Percentiles rank a stretch among this genome's conserved stretches.
Conservation (phyloP, 2,888 invertebrate species). For the Rotaria socialis region DNA sequence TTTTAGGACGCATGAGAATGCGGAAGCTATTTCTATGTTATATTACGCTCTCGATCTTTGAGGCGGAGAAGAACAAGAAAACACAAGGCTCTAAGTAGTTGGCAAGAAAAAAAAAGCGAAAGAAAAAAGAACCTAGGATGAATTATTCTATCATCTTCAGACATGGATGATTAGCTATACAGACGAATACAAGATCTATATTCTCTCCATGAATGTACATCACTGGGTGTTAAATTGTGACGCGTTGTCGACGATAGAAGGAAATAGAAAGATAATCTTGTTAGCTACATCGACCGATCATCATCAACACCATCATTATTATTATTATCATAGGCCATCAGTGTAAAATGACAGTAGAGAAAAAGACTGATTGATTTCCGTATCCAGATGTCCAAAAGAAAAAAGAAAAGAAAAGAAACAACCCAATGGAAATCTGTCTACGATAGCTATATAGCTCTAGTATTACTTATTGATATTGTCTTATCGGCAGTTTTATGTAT, state of each 20-base stretch:
- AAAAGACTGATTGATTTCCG: slow-evolving; percentile 29
- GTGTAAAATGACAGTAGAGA: slow-evolving; percentile 15
- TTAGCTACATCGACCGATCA: slow-evolving; percentile 25
- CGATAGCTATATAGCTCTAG: neutral
- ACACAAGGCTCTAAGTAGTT: neutral
- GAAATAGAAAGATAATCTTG: slow-evolving; percentile 27
- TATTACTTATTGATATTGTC: neutral
- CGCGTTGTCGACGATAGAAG: slow-evolving; percentile 13
- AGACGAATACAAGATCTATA: neutral
- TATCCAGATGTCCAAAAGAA: neutral
- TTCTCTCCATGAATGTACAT: neutral
- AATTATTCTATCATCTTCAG: slow-evolving; percentile 7
- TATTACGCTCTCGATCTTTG: slow-evolving; percentile 3
- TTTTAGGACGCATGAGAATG: neutral
- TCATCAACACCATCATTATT: neutral
- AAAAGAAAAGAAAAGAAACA: neutral
- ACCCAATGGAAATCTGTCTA: neutral
- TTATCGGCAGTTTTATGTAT: neutral
- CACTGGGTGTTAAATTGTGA: neutral
- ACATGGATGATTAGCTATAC: slow-evolving; percentile 1
- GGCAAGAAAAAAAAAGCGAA: neutral
- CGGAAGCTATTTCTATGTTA: slow-evolving; percentile 8
- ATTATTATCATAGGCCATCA: neutral
- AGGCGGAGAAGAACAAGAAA: neutral
- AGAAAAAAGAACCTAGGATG: neutral